Evolutionary conservation across 2,888 invertebrate species (phyloP).

Genomic region (Macropis europaea): DNA sequence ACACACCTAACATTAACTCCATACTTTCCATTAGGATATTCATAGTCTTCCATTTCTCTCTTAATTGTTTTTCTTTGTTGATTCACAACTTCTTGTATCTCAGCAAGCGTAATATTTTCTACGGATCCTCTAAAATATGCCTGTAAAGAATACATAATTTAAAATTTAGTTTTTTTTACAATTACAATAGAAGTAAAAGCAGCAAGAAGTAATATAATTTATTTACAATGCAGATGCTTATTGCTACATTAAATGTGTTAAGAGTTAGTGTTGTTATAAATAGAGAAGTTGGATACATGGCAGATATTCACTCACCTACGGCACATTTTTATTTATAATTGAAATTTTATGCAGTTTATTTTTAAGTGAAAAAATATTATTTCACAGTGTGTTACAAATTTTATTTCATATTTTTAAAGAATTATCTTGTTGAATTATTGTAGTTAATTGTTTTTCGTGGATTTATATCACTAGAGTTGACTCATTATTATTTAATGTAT

Average conservation of each 20-base stretch:
- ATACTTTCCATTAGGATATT: slow-evolving; percentile 82
- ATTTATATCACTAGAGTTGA: too few relatives aligned
- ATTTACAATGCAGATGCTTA: not conserved
- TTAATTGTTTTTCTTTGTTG: slow-evolving; percentile 82
- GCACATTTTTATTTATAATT: not conserved
- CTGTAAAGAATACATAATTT: slow-evolving; percentile 55
- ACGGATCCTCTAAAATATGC: slow-evolving; percentile 62
- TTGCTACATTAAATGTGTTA: slow-evolving; percentile 13
- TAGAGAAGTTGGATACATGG: not conserved
- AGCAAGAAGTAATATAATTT: not conserved
- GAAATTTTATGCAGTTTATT: too few relatives aligned
- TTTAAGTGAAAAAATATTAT: not conserved
- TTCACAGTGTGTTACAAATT: not conserved
- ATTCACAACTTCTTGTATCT: slow-evolving; percentile 83
- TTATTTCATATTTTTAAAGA: not conserved
- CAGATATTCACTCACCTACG: slow-evolving; percentile 17
- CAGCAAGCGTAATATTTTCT: slow-evolving; percentile 72
- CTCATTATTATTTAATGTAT: too few relatives aligned
- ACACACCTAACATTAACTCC: slow-evolving; percentile 80
- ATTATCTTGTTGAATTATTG: too few relatives aligned
- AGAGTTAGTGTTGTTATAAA: not conserved
- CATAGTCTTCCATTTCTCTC: slow-evolving; percentile 83
- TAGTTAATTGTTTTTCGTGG: too few relatives aligned
- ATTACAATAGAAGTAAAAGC: slow-evolving; percentile 8
- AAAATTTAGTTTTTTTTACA: not conserved